phyloP scores from a whole-genome alignment of 2,113 vertebrate genomes.

The Pseudorhombus dupliciocellatus region DNA sequence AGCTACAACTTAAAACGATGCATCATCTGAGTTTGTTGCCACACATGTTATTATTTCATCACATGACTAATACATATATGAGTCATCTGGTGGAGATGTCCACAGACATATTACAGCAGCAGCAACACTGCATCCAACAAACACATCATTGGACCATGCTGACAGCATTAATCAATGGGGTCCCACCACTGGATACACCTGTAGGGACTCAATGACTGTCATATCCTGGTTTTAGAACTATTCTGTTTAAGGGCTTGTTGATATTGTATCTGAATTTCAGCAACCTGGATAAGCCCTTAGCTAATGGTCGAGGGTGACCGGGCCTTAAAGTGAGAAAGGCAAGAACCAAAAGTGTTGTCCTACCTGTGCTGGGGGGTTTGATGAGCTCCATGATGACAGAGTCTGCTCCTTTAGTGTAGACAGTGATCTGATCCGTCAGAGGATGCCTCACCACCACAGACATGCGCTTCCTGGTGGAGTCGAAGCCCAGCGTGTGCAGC shows the following conservation, averaged over 20 bases:
- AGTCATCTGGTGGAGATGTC: constrained; percentile 3
- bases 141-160: not conserved
- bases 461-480: constrained; percentile 94
- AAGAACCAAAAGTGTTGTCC: not conserved
- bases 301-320: no score
- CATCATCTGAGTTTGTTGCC: constrained; percentile 1
- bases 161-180: not conserved
- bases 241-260: no score
- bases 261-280: no score
- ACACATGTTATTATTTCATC: constrained; percentile 29
- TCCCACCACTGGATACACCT: not conserved
- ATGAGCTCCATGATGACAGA: constrained; percentile 95
- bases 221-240: no score
- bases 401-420: constrained; percentile 98
- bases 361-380: constrained; percentile 82
- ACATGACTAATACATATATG: constrained; percentile 26
- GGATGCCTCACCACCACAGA: constrained; percentile 96
- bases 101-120: not conserved
- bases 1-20: constrained; percentile 6
- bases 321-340: not conserved
- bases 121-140: not conserved
- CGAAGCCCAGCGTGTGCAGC: constrained; percentile 94
- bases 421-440: constrained; percentile 91
- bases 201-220: not conserved
- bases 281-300: no score